Percentiles rank a stretch among this genome's conserved stretches.
Evolutionary conservation across 2,113 vertebrate species (phyloP).

Genomic region (Oenanthe oenanthe): DNA sequence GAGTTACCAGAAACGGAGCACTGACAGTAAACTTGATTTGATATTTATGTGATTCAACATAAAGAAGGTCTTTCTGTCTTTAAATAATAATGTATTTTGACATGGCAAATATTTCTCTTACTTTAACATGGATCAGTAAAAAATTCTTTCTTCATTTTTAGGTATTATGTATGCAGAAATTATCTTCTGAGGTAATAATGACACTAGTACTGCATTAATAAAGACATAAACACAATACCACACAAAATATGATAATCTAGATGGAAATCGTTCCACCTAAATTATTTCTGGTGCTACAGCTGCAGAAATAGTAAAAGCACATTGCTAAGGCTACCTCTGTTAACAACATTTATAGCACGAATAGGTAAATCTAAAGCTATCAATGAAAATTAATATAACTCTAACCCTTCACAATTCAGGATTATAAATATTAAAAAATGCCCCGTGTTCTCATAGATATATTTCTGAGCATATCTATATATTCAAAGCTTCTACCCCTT

Average conservation of each 20-base stretch:
- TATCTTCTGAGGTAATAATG: constrained; percentile 48
- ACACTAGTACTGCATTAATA: constrained; percentile 43
- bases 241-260: constrained; percentile 45
- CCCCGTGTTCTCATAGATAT: neutral
- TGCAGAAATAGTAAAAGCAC: constrained; percentile 54
- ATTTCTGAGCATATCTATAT: constrained; percentile 4
- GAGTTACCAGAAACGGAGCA: neutral
- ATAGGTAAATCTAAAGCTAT: constrained; percentile 62
- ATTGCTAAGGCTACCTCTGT: constrained; percentile 23
- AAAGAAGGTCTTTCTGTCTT: neutral
- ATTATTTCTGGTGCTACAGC: constrained; percentile 28
- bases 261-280: constrained; percentile 60
- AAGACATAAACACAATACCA: constrained; percentile 34
- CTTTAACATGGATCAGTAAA: constrained; percentile 24
- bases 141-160: constrained; percentile 26
- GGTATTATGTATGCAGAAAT: neutral
- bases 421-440: constrained; percentile 53
- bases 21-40: constrained; percentile 2
- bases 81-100: constrained; percentile 13
- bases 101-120: constrained; percentile 17
- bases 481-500: neutral
- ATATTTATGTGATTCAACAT: constrained; percentile 22
- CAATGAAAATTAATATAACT: constrained; percentile 59
- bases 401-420: constrained; percentile 4
- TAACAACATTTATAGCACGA: constrained; percentile 64